Conservation (phyloP, 2,797 vertebrate genomes). For the Sebastes baramenuke region DNA sequence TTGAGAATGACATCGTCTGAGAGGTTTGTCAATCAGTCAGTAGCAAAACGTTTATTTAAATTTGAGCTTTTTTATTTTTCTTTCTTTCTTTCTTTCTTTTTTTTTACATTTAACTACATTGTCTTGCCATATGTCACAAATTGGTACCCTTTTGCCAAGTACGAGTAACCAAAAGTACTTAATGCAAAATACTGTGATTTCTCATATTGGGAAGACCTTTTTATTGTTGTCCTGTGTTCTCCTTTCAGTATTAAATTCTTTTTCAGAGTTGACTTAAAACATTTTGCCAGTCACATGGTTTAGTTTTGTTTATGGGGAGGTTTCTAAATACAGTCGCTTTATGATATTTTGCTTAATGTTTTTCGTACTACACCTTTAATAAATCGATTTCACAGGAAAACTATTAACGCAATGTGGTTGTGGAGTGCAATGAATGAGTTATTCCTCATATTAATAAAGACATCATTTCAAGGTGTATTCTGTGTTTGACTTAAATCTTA, state of each 20-base stretch:
- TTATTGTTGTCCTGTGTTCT: constrained; percentile 80
- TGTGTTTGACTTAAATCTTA: constrained; percentile 24
- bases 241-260: constrained; percentile 86
- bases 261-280: constrained; percentile 76
- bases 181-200: constrained; percentile 83
- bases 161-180: constrained; percentile 80
- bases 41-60: constrained; percentile 83
- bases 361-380: constrained; percentile 82
- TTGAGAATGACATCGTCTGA: constrained; percentile 65
- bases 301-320: constrained; percentile 70
- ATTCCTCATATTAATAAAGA: constrained; percentile 77
- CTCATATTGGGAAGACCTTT: constrained; percentile 89
- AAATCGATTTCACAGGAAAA: constrained; percentile 72
- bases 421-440: constrained; percentile 75
- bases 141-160: constrained; percentile 85
- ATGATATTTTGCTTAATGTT: constrained; percentile 73
- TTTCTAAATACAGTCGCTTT: constrained; percentile 76
- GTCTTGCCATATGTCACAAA: constrained; percentile 82
- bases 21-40: constrained; percentile 67
- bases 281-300: constrained; percentile 75
- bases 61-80: constrained; percentile 24
- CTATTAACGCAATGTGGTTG: constrained; percentile 73
- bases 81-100: not conserved
- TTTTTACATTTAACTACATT: constrained; percentile 70
- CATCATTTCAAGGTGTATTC: constrained; percentile 57